A percentile compares a stretch with the other conserved stretches of the same genome.
phyloP scores from a whole-genome alignment of 2,113 vertebrate genomes.

The Labeo catla region DNA sequence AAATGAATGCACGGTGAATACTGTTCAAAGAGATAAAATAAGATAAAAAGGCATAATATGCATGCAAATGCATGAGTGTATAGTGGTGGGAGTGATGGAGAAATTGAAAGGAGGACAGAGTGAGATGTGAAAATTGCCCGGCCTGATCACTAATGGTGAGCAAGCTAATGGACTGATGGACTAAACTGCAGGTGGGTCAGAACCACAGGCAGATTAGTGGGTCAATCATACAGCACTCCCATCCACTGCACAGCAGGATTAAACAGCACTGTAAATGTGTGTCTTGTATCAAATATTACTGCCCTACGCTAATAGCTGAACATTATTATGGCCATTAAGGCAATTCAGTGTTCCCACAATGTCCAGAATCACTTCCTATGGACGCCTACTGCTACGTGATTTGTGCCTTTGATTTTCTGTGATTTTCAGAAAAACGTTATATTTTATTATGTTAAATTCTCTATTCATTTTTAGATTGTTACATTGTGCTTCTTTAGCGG shows the following conservation, averaged over 20 bases:
- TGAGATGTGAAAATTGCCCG: background rate
- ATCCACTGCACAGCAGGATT: background rate
- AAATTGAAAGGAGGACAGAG: background rate
- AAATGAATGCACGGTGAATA: background rate
- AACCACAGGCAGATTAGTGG: background rate
- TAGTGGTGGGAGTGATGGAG: conserved; percentile 13
- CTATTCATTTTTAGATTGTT: background rate
- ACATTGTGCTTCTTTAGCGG: background rate
- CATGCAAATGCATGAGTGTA: background rate
- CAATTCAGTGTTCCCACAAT: conserved; percentile 24
- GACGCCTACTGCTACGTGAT: background rate
- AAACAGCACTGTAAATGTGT: conserved; percentile 43
- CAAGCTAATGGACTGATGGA: conserved; percentile 26
- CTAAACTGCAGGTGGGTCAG: conserved; percentile 35
- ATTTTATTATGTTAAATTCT: background rate
- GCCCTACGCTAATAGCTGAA: conserved; percentile 31
- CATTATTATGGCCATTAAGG: conserved; percentile 43
- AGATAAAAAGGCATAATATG: background rate
- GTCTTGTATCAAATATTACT: conserved; percentile 53
- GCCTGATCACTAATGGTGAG: conserved; percentile 24
- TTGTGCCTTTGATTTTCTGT: background rate
- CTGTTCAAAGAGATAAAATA: background rate
- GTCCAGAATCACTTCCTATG: background rate
- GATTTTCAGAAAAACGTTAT: conserved; percentile 3
- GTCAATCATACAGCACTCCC: background rate